Base-by-base conservation (phyloP, 2,113 vertebrate species). In the Fregata magnificens region DNA sequence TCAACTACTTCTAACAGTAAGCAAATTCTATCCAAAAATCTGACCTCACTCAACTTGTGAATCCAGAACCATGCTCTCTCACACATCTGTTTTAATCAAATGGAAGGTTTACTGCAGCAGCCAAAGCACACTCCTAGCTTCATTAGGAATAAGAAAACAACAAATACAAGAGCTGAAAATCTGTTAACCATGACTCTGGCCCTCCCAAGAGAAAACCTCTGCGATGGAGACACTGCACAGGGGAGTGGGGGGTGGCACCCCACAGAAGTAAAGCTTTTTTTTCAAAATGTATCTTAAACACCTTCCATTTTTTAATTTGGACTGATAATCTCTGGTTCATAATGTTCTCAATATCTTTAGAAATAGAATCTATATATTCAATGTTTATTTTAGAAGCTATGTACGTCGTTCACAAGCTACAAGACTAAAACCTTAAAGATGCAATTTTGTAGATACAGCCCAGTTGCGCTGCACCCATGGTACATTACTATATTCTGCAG, bases 381-480 rank as follows among this genome's bases (percentile, higher is more conserved):
- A 40, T 11, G 11, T 14, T 52, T 49, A 44, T 65, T 66, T 72
- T 53, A 49, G 26, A 47, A 82, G 19, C 11, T 22, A 45, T 3
- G 10, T 40, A 49, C 19, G 7, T 26, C 14, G 19, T 44, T 50
- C 26, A 82, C 36, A 61, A 50, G 13, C 16, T 61, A 66, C 26
- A 61, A 53, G 12, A 32, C 11, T 25, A 71, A 86, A 71, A 50
- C 12, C 9, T 61, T 69, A 44, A 50, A 36, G 16, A 25, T 5
- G 13, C 21, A 42, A 28, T 49, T 9, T 20, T 55, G 16, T 18
- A n/a, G 65, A 16, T 50, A 22, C 19, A 38, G 24, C n/a, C 17
- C 26, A 38, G 14, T 34, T 55, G 44, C 4, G 3, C 29, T 0
- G 0, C 34, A n/a, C 17, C 25, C 22, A 5, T 3, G 5, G 22